Evolutionary conservation across 2,113 vertebrate species (phyloP).

Genomic region (Fregata magnificens): DNA sequence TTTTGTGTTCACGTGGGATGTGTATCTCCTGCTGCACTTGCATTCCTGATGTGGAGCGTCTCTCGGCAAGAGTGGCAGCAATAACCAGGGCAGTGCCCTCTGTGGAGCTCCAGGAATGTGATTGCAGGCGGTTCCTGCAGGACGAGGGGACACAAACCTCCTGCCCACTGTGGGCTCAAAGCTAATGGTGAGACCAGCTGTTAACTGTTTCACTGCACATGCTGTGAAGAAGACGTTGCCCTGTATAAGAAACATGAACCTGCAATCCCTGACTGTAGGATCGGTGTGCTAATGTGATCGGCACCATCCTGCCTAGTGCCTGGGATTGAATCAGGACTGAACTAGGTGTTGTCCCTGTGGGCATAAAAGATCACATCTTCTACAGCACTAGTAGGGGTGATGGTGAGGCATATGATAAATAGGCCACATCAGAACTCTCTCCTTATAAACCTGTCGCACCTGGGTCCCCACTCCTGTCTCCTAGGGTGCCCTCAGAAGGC

Average conservation of each 20-base stretch:
- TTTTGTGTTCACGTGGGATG: background rate
- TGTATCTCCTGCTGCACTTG: background rate
- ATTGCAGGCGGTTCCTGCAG: accelerated
- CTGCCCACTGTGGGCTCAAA: background rate
- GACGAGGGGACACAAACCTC: background rate
- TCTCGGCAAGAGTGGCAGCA: background rate
- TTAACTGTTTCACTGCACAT: background rate
- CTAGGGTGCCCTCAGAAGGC: background rate
- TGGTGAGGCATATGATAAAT: background rate
- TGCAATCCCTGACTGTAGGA: background rate
- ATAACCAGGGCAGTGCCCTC: background rate
- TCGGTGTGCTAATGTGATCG: background rate
- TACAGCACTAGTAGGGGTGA: background rate
- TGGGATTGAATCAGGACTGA: background rate
- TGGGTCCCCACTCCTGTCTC: background rate
- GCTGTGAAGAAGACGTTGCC: background rate
- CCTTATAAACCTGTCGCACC: background rate
- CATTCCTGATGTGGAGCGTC: background rate
- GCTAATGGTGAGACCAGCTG: background rate
- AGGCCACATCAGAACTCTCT: background rate
- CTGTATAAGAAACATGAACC: accelerated
- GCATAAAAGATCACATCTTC: background rate
- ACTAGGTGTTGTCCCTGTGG: background rate
- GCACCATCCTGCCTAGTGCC: background rate
- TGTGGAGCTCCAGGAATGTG: background rate